These are phyloP conservation scores for Hafferia zeledoni DNA, from an alignment of 2,797 vertebrate genomes.

Conservation along the genomic window DNA sequence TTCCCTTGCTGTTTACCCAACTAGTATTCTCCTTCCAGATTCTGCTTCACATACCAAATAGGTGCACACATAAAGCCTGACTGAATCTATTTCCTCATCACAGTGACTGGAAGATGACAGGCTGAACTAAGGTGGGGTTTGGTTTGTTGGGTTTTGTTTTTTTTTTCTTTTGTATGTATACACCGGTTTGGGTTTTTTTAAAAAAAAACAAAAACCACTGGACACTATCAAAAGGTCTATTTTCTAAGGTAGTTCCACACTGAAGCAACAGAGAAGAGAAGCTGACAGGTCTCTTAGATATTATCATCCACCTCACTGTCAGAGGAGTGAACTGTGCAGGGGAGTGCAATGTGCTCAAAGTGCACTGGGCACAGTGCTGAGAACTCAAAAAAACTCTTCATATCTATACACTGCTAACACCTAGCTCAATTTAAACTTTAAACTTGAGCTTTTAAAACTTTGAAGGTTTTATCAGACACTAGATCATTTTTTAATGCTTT, in stretches of 20 bases:
- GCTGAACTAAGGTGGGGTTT: not conserved
- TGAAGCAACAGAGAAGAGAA: not conserved
- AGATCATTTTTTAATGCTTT: not conserved
- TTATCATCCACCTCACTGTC: not conserved
- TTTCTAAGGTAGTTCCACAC: not conserved
- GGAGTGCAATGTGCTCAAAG: not conserved
- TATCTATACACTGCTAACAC: not conserved
- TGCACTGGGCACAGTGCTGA: rapidly evolving
- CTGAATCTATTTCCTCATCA: not conserved
- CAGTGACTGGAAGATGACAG: not conserved
- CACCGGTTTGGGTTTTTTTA: rapidly evolving
- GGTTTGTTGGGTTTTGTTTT: not conserved
- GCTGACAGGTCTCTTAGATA: not conserved
- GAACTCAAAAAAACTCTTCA: not conserved
- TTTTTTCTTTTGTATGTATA: too few species aligned
- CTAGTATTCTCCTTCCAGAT: not conserved
- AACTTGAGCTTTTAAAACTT: not conserved
- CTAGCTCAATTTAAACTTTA: not conserved
- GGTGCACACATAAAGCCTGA: not conserved
- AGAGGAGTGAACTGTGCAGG: not conserved
- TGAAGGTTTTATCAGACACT: not conserved
- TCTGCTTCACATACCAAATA: not conserved
- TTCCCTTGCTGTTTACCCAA: not conserved
- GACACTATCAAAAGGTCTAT: not conserved
- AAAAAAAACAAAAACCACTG: not conserved